Base-by-base conservation (phyloP, 2,797 vertebrate genomes). In the Acanthopagrus latus region DNA sequence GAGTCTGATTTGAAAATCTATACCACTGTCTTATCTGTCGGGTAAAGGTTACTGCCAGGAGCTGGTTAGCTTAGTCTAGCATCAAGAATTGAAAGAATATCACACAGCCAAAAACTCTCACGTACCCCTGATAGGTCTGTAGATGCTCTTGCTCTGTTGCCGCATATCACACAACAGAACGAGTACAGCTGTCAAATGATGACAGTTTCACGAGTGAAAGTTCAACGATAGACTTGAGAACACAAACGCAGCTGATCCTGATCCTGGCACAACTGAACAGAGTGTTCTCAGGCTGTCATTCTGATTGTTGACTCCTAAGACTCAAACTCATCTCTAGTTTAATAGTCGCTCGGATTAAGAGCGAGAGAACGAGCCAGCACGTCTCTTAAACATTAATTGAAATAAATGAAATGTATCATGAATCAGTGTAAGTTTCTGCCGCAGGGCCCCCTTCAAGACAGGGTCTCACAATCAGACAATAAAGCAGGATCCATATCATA, bases 131-230 rank as follows among this genome's bases (percentile, higher is more conserved):
- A 20, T 57, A n/a, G n/a, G 14, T 43, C 7, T 46, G 41, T 5
- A 10, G n/a, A 38, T 20, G 44, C 11, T 2, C 33, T 11, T 48
- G 52, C 27, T 54, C 43, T 33, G 10, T 43, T 43, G 4, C 41
- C 47, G 4, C 65, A 13, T 17, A n/a, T 47, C 16, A 60, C 21
- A 47, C 46, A 20, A 25, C 1, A 20, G 43, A 69, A 50, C 1
- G 16, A 41, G 14, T 27, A 7, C 2, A 27, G 25, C 41, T 38
- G 29, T 47, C 33, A 46, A 47, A 73, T 4, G 3, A 25, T 65
- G 25, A 57, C 38, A 63, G 20, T 51, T 70, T 55, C 41, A 59
- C 16, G 43, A 64, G 55, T 33, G 29, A 71, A 70, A 62, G 46
- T 47, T 74, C 9, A 52, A 29, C 55, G 76, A 56, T 5, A 57